phyloP scores from a whole-genome alignment of 2,888 invertebrate species.

The Charanyca ferruginea region DNA sequence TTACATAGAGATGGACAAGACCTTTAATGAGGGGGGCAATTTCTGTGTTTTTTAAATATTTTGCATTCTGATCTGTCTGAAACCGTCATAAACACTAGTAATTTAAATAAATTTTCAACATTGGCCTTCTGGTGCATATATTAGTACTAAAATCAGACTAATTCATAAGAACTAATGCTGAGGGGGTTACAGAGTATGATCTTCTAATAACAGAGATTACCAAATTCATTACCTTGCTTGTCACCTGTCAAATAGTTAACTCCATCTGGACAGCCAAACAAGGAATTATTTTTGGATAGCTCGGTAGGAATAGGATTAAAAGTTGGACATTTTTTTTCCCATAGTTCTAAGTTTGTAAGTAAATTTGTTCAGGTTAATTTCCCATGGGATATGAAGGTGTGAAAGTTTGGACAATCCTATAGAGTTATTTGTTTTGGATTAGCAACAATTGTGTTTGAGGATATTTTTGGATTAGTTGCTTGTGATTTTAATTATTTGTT shows the following conservation, averaged over 20 bases:
- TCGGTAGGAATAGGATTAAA: conserved; percentile 78
- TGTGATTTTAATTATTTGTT: conserved; percentile 28
- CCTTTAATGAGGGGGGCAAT: too few species aligned
- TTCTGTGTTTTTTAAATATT: too few species aligned
- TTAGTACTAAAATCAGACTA: background rate
- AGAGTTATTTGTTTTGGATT: conserved; percentile 60
- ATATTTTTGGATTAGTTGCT: conserved; percentile 8
- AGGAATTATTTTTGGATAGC: conserved; percentile 69
- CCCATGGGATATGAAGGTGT: conserved; percentile 76
- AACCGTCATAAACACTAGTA: too few species aligned
- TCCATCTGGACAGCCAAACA: conserved; percentile 58
- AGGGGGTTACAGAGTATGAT: conserved; percentile 18
- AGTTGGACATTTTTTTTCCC: conserved; percentile 64
- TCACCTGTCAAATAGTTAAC: conserved; percentile 59
- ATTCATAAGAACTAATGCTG: conserved; percentile 10
- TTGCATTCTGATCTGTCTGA: too few species aligned
- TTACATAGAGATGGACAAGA: too few species aligned
- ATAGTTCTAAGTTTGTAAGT: conserved; percentile 62
- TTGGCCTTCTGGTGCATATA: background rate
- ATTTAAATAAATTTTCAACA: too few species aligned
- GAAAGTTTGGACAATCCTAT: conserved; percentile 45
- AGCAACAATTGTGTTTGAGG: conserved; percentile 32
- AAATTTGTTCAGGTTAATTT: conserved; percentile 71
- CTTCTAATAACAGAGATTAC: conserved; percentile 50
- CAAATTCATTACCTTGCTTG: conserved; percentile 45